Base-by-base conservation (phyloP, 2,113 vertebrate species). In the Microtus oregoni region DNA sequence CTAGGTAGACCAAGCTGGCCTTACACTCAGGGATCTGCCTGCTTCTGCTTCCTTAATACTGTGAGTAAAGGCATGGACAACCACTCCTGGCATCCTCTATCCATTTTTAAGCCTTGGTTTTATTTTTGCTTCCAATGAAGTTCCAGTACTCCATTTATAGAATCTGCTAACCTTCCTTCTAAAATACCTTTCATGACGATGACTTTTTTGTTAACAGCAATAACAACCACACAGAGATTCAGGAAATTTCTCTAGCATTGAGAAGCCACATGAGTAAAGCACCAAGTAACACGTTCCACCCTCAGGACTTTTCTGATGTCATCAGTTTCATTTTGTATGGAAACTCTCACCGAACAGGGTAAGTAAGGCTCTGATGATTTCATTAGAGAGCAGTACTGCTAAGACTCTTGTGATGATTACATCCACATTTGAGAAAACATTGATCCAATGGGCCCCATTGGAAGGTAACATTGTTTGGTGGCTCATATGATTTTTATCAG, bases 251-350 rank as follows among this genome's bases (percentile, higher is more conserved):
- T 47, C 97, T 99, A 98, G 99, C 99, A 82, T 98, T 99, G 95
- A 99, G 99, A 96, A 99, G 99, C 96, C 99, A 99, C 96, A 99
- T 99, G 99, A 99, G 99, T 98, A 99, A 99, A 98, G 98, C 99
- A 76, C 99, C 99, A 0, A 99, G 99, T 98, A 99, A 99, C 97
- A 99, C 99, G 89, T 99, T 99, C 97, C 99, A 99, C 96, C 99
- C 99, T 0, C 99, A 99, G 98, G 99, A 99, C 98, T 99, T 99
- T 98, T 99, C 99, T 17, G 99, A 99, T 98, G 99, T 99, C 95
- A 99, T 99, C 97, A 99, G 99, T 98, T 99, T 99, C 98, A 99
- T 99, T 97, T 98, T 99, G 47, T 99, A 99, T 96, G 99, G 99
- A n/a, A 99, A 98, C 35, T 99, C 99, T 97, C 99, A 99, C 91